These are phyloP conservation scores for Trichonephila clavipes DNA, from an alignment of 1,140 invertebrate genomes.

Conservation along the genomic window DNA sequence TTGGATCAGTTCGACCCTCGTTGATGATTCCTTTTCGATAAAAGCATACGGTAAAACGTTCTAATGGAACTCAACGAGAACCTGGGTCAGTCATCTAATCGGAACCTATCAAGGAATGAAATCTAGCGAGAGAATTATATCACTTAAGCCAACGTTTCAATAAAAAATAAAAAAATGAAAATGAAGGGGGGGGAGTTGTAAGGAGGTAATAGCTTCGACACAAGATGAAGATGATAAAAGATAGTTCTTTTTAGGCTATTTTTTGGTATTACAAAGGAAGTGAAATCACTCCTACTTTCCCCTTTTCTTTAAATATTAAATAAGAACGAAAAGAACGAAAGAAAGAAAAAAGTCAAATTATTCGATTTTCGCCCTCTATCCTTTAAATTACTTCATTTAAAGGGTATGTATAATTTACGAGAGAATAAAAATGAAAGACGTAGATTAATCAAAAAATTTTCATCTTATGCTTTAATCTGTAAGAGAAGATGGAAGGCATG, in stretches of 20 bases:
- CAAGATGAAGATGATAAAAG: background rate
- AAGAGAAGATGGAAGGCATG: background rate
- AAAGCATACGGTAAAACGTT: conserved; percentile 18
- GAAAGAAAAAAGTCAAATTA: conserved; percentile 31
- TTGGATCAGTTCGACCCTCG: conserved; percentile 19
- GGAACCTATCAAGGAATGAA: conserved; percentile 21
- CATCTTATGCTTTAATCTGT: background rate
- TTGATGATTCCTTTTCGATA: background rate
- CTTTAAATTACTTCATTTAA: conserved; percentile 60
- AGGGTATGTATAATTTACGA: conserved; percentile 55
- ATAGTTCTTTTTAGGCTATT: conserved; percentile 11
- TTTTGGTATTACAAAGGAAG: conserved; percentile 47
- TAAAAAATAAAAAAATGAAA: conserved; percentile 3
- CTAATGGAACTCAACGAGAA: background rate
- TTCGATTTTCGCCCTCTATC: conserved; percentile 39
- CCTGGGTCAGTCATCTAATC: conserved; percentile 27
- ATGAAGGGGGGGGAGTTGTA: too few species aligned
- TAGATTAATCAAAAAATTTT: conserved; percentile 33
- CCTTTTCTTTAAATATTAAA: conserved; percentile 59
- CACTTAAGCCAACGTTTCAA: conserved; percentile 35
- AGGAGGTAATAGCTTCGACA: background rate
- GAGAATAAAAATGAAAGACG: background rate
- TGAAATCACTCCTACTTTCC: conserved; percentile 1
- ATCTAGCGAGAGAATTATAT: conserved; percentile 36
- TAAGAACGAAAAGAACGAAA: background rate